phyloP scores from a whole-genome alignment of 1,140 invertebrate genomes.

The fruit fly (Drosophila melanogaster) region DNA sequence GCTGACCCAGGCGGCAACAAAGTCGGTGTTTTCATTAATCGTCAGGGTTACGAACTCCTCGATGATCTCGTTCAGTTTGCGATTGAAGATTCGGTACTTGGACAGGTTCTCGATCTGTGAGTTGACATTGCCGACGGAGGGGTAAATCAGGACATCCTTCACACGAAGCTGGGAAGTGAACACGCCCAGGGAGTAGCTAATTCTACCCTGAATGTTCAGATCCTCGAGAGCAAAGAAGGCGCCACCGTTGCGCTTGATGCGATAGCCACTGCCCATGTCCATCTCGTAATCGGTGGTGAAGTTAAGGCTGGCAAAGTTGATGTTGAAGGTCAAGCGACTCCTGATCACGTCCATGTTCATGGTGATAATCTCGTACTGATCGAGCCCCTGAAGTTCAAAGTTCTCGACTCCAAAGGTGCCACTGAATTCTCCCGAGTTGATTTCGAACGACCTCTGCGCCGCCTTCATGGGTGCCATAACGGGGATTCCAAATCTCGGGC shows the following conservation, averaged over 20 bases:
- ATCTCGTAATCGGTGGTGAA: constrained; percentile 61
- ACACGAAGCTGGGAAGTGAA: constrained; percentile 37
- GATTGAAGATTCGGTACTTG: constrained; percentile 68
- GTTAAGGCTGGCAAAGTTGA: constrained; percentile 60
- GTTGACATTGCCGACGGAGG: constrained; percentile 59
- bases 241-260: constrained; percentile 54
- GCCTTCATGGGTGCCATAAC: constrained; percentile 57
- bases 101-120: constrained; percentile 77
- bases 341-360: constrained; percentile 37
- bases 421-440: constrained; percentile 47
- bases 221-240: constrained; percentile 73
- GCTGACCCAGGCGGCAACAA: constrained; percentile 50
- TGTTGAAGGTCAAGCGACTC: constrained; percentile 42
- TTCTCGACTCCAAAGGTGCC: constrained; percentile 37
- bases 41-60: constrained; percentile 74
- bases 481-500: constrained; percentile 57
- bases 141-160: constrained; percentile 55
- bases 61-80: constrained; percentile 73
- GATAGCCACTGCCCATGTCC: constrained; percentile 43
- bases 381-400: constrained; percentile 58
- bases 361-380: constrained; percentile 56
- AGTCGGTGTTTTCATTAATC: constrained; percentile 78
- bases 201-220: constrained; percentile 46
- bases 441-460: constrained; percentile 36
- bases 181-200: constrained; percentile 58